phyloP scores from a whole-genome alignment of 2,797 vertebrate species.

The Fistularia tabacaria region DNA sequence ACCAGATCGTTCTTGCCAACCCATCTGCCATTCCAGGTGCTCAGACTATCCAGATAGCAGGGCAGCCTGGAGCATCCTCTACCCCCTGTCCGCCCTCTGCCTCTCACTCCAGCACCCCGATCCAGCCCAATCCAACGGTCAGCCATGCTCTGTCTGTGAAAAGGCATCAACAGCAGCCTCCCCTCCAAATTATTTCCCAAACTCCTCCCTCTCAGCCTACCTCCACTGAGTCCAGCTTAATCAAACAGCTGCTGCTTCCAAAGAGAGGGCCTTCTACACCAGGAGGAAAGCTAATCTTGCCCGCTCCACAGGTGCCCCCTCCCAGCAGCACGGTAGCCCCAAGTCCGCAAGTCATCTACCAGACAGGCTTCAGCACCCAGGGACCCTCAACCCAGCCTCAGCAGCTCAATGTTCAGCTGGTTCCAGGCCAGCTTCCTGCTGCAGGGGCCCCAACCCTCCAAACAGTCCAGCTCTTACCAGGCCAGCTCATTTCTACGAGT shows the following conservation, averaged over 20 bases:
- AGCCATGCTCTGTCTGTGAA: conserved; percentile 93
- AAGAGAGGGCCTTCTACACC: conserved; percentile 96
- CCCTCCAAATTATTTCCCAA: conserved; percentile 71
- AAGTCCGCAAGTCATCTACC: conserved; percentile 94
- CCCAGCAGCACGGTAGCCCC: conserved; percentile 85
- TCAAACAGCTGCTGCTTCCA: conserved; percentile 98
- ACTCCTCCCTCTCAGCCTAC: conserved; percentile 83
- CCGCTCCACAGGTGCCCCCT: conserved; percentile 94
- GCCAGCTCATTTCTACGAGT: conserved; percentile 89
- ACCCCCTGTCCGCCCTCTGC: conserved; percentile 76
- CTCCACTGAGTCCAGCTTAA: conserved; percentile 95
- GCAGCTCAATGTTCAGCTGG: conserved; percentile 93
- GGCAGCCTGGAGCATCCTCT: conserved; percentile 82
- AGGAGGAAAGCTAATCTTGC: conserved; percentile 95
- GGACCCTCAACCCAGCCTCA: conserved; percentile 83
- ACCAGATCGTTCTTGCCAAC: conserved; percentile 96
- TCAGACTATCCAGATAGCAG: conserved; percentile 88
- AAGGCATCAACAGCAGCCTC: conserved; percentile 83
- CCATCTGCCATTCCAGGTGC: conserved; percentile 82
- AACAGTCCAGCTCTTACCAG: conserved; percentile 91
- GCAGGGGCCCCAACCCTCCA: conserved; percentile 80
- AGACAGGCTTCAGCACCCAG: conserved; percentile 79
- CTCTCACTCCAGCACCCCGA: conserved; percentile 77
- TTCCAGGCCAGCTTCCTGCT: conserved; percentile 85
- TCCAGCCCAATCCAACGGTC: conserved; percentile 87